A percentile compares a stretch with the other conserved stretches of the same genome.
These are phyloP conservation scores for Galeruca laticollis DNA, from an alignment of 2,888 invertebrate species.

Conservation along the genomic window DNA sequence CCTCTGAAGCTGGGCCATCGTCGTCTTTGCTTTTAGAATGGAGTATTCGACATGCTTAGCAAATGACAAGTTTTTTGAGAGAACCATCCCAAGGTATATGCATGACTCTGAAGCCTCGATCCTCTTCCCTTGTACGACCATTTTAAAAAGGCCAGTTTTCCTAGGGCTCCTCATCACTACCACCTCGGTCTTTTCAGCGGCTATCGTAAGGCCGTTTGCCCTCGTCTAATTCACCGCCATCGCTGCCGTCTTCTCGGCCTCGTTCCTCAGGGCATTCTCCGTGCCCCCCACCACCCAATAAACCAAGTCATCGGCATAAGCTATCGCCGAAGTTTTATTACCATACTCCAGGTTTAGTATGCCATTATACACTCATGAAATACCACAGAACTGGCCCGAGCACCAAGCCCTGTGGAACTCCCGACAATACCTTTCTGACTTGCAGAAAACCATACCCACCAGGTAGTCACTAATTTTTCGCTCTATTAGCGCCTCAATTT, in stretches of 20 bases:
- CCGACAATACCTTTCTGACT: neutral
- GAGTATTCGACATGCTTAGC: too few relatives aligned
- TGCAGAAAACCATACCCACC: neutral
- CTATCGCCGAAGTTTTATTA: constrained; percentile 39
- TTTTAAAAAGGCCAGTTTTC: too few relatives aligned
- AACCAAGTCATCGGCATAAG: constrained; percentile 41
- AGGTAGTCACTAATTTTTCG: constrained; percentile 20
- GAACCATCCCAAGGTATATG: too few relatives aligned
- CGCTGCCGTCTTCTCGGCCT: neutral
- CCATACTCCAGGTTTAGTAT: constrained; percentile 33
- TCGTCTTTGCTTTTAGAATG: too few relatives aligned
- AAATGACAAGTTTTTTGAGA: too few relatives aligned
- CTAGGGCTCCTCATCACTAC: too few relatives aligned
- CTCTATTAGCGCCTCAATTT: too few relatives aligned
- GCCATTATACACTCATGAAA: too few relatives aligned
- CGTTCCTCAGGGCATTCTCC: neutral
- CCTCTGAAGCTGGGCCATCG: neutral
- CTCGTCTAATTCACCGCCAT: constrained; percentile 21
- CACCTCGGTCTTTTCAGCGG: constrained; percentile 24
- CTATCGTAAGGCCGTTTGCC: constrained; percentile 8
- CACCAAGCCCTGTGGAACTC: too few relatives aligned
- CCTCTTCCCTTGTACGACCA: constrained; percentile 15
- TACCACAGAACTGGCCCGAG: too few relatives aligned
- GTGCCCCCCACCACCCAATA: constrained; percentile 16
- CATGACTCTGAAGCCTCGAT: too few relatives aligned